These are phyloP conservation scores for Thamnophis sirtalis DNA, from an alignment of 2,113 vertebrate species.

Conservation along the genomic window DNA sequence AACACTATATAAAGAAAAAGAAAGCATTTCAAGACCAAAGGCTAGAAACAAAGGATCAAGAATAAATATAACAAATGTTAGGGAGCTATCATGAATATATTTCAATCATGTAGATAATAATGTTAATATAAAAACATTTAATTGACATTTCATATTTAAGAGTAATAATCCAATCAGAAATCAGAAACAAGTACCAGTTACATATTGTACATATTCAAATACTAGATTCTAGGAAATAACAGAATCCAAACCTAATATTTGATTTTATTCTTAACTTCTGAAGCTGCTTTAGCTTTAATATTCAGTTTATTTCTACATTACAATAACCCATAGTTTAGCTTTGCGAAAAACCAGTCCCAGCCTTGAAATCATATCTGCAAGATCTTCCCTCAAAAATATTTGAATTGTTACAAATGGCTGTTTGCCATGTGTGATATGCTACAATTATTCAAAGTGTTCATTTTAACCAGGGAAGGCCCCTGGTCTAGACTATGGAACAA, in stretches of 20 bases:
- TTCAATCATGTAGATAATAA: neutral
- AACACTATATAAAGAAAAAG: neutral
- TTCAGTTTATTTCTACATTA: neutral
- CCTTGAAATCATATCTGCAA: neutral
- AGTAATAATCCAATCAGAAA: neutral
- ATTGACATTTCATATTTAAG: neutral
- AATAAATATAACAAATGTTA: slow-evolving; percentile 20
- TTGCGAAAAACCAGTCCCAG: neutral
- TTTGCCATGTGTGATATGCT: neutral
- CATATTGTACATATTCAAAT: neutral
- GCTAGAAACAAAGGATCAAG: slow-evolving; percentile 16
- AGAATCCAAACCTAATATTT: neutral
- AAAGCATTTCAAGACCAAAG: neutral
- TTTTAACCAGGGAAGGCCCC: neutral
- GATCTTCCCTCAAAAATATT: neutral
- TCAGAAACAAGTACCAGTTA: neutral
- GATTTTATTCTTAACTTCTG: neutral
- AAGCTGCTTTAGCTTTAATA: neutral
- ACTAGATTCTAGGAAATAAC: neutral
- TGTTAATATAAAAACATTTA: neutral
- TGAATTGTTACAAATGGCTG: neutral
- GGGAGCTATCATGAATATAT: neutral
- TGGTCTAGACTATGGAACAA: neutral
- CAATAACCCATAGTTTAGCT: neutral
- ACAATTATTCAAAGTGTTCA: neutral